Conservation (phyloP, 2,888 invertebrate genomes). For the Flabesymbios commensalis region DNA sequence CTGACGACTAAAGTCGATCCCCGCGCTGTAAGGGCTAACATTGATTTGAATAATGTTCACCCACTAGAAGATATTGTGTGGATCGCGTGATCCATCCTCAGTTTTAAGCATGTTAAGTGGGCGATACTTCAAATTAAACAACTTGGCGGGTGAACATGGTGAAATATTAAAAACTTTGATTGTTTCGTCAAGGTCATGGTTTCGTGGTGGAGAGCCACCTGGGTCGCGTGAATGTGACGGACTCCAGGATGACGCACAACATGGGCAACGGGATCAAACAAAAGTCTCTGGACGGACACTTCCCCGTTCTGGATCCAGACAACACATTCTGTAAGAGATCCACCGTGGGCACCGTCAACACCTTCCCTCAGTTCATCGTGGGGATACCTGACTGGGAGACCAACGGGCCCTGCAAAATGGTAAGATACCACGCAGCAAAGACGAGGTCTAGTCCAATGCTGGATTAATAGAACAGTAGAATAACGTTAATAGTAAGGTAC, state of each 20-base stretch:
- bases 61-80: too few relatives aligned
- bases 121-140: too few relatives aligned
- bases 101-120: too few relatives aligned
- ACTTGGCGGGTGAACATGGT: too few relatives aligned
- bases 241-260: constrained; percentile 50
- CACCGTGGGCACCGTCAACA: constrained; percentile 15
- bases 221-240: constrained; percentile 53
- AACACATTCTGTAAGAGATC: constrained; percentile 46
- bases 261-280: constrained; percentile 59
- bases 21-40: too few relatives aligned
- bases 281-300: constrained; percentile 40
- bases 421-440: not conserved
- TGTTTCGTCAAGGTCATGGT: constrained; percentile 52
- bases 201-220: constrained; percentile 51
- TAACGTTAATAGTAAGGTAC: too few relatives aligned
- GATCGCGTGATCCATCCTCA: too few relatives aligned
- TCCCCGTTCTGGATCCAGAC: constrained; percentile 34
- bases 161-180: too few relatives aligned
- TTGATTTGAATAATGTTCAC: too few relatives aligned
- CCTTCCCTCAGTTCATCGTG: constrained; percentile 26
- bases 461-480: too few relatives aligned
- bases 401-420: constrained; percentile 6
- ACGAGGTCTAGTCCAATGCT: too few relatives aligned
- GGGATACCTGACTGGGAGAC: constrained; percentile 15
- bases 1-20: too few relatives aligned